Evolutionary conservation across 2,888 invertebrate species (phyloP), one percentile per base, ranked within the genome.

Genomic region (Melipona bicolor): DNA sequence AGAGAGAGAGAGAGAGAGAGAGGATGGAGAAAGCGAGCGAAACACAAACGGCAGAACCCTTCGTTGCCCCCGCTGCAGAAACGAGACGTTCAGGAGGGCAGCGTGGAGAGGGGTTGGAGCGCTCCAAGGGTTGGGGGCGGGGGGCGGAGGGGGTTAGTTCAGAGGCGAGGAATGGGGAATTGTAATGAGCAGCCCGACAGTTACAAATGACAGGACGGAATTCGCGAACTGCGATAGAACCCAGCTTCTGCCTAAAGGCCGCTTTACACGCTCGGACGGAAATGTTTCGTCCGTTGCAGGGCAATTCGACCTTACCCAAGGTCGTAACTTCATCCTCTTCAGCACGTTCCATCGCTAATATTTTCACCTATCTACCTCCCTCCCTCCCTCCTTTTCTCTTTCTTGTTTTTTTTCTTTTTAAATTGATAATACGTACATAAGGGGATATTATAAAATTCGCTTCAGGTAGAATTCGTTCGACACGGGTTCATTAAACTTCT

Each of bases 191-290:
- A 94, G 92, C 92, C 93, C 91, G 94, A 94, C 94, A 94, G 94
- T 94, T 94, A 94, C 94, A 94, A 94, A 94, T 94, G 94, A 94
- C 94, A 94, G 94, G 94, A 94, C 93, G 94, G 94, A 94, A 94
- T 94, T 94, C 94, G 94, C 94, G 94, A 93, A 92, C 93, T 93
- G 92, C 93, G 94, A 93, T 94, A 93, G 93, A 92, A 93, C 91
- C 92, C 92, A 91, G 92, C 90, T 90, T 91, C 91, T 91, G 92
- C 92, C 92, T 93, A 93, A 93, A 94, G 93, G 91, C 92, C 92
- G 93, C 91, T 93, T 93, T 91, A 91, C 93, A 92, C 91, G 90
- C 87, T 87, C 90, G 86, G 89, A 88, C 90, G 90, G 90, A 90
- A 90, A 90, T 90, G 89, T 90, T 90, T 90, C 90, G 91, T 90